Conservation (phyloP, 2,113 vertebrate genomes). For the Cromileptes altivelis region DNA sequence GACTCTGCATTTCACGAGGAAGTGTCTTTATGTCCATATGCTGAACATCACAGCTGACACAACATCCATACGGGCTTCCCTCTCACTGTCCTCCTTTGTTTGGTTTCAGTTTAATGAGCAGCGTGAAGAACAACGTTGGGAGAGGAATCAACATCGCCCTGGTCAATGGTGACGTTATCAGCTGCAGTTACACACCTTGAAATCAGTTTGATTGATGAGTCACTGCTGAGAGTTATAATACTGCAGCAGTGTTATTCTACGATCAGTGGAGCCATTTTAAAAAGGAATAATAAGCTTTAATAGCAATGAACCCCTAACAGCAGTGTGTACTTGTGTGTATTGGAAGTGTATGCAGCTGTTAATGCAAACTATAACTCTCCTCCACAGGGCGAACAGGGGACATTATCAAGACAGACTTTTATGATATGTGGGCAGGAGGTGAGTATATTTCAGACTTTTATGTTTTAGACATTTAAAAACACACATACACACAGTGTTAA, state of each 20-base stretch:
- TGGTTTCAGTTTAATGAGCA: conserved; percentile 92
- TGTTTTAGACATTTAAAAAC: background rate
- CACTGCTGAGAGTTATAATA: background rate
- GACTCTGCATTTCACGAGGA: too few relatives aligned
- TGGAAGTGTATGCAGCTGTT: background rate
- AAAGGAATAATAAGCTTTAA: too few relatives aligned
- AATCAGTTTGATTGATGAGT: background rate
- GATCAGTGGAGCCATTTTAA: too few relatives aligned
- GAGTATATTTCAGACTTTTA: conserved; percentile 45
- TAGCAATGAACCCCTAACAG: too few relatives aligned
- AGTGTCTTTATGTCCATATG: too few relatives aligned
- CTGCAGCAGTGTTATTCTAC: too few relatives aligned
- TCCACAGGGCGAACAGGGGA: conserved; percentile 90
- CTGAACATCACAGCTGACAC: too few relatives aligned
- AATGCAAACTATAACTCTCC: background rate
- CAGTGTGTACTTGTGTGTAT: background rate
- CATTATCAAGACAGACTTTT: conserved; percentile 86
- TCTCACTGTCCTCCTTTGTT: background rate
- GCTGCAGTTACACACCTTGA: background rate
- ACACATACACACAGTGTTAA: background rate
- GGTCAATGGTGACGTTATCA: conserved; percentile 87
- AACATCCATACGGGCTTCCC: background rate
- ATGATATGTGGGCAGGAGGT: conserved; percentile 98
- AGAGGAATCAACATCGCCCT: conserved; percentile 95
- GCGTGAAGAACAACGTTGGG: conserved; percentile 97